phyloP scores from a whole-genome alignment of 1,140 invertebrate genomes.

The Dinoponera quadriceps region DNA sequence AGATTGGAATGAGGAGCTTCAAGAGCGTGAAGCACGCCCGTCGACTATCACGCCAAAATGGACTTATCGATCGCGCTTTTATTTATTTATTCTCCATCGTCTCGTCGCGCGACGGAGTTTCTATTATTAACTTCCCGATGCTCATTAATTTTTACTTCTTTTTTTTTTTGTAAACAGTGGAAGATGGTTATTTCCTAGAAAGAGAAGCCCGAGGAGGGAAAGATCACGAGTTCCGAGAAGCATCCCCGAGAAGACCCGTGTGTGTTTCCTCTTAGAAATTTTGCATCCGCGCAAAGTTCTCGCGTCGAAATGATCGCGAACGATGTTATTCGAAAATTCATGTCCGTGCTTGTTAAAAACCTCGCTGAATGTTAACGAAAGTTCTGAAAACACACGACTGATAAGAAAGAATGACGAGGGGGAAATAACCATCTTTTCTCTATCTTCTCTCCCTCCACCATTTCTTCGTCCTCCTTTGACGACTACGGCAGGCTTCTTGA shows the following conservation, averaged over 20 bases:
- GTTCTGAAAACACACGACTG: no score
- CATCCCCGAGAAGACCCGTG: no score
- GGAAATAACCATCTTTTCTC: not conserved
- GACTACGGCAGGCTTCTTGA: not conserved
- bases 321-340: no score
- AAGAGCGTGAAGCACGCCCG: not conserved
- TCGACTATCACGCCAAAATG: constrained; percentile 4
- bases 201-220: not conserved
- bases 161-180: not conserved
- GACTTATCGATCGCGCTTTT: constrained; percentile 38
- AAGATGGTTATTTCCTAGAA: not conserved
- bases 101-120: not conserved
- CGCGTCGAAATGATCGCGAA: no score
- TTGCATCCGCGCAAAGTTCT: no score
- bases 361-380: no score
- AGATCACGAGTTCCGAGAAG: not conserved
- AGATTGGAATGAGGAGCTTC: no score
- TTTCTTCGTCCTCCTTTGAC: not conserved
- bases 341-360: no score
- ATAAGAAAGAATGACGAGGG: no score
- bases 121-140: constrained; percentile 12
- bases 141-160: not conserved
- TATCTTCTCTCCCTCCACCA: no score
- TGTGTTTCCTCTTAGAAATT: no score
- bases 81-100: constrained; percentile 4